Base-by-base conservation (phyloP, 2,113 vertebrate genomes). In the Caranx melampygus region DNA sequence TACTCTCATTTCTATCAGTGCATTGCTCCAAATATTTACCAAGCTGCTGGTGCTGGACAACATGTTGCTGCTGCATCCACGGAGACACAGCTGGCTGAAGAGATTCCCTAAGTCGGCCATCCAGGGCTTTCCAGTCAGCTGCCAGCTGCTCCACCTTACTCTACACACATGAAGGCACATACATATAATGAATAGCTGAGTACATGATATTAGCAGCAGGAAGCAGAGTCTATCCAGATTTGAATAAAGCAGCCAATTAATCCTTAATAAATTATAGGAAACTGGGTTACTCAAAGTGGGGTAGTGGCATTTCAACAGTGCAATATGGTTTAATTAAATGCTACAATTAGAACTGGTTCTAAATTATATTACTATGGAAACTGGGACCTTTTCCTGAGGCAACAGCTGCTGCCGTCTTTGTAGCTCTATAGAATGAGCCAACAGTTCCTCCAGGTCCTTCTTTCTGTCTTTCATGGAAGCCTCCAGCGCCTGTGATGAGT, bases 41-140 rank as follows among this genome's bases (percentile, higher is more conserved):
- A 74, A 93, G 88, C 63, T 94, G 88, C 54, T 94, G 95, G 54
- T 94, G 88, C 72, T 95, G 95, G 34, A 94, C 81, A 9, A 93
- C 88, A 31, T 90, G 83, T 7, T 86, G 86, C 47, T 83, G 94
- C 12, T 89, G 92, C 4, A 84, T 92, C 94, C 94, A 94, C 0
- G 91, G 88, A 55, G 91, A 91, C 20, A 83, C 26, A 1, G 91
- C 69, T 1, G 81, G 82, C 66, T 89, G 91, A 13, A 90, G 88
- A 52, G 91, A 81, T 63, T 95, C 95, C 85, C 93, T 94, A 57
- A 95, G 69, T 18, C 81, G 89, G 12, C 83, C 31, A 57, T 95
- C 94, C 72, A 96, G 89, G 45, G 87, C 84, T 88, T 95, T 96
- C 94, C 95, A 96, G 52, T 95, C 95, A 14, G 87, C 87, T 8